These are phyloP conservation scores for Smutsia gigantea DNA, from an alignment of 2,797 vertebrate genomes.

Conservation along the genomic window DNA sequence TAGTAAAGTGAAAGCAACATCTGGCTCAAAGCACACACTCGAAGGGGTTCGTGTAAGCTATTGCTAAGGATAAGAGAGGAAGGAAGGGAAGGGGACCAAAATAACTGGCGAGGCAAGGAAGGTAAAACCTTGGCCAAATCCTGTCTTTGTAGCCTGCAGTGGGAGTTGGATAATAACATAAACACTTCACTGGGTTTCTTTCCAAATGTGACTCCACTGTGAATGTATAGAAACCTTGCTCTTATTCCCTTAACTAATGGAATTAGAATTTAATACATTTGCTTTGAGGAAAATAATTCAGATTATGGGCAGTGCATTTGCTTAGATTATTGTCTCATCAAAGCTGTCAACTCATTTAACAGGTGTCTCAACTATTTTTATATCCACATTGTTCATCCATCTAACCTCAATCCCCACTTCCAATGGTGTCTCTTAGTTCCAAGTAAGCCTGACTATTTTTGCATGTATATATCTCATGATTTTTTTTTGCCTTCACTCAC, in stretches of 20 bases:
- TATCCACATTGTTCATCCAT: background rate
- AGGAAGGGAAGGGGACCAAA: slow-evolving; percentile 71
- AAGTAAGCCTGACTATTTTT: background rate
- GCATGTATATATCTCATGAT: background rate
- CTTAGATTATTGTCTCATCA: background rate
- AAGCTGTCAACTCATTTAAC: background rate
- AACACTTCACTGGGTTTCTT: slow-evolving; percentile 19
- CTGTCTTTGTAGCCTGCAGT: slow-evolving; percentile 62
- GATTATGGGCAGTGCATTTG: background rate
- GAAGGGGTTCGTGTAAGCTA: slow-evolving; percentile 20
- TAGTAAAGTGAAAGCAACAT: slow-evolving; percentile 15
- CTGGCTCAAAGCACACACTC: slow-evolving; percentile 17
- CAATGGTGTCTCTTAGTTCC: background rate
- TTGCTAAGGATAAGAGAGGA: slow-evolving; percentile 62
- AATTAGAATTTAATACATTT: background rate
- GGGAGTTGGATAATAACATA: background rate
- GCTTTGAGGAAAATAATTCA: background rate
- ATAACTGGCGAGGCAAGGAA: background rate
- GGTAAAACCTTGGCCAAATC: slow-evolving; percentile 64
- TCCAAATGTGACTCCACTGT: slow-evolving; percentile 21
- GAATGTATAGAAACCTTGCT: background rate
- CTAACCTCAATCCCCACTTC: background rate
- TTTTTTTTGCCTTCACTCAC: background rate
- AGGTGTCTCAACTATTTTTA: background rate
- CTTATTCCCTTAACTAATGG: background rate